A percentile compares a stretch with the other conserved stretches of the same genome.
phyloP scores from a whole-genome alignment of 92 coral and sea anemone species.

The Parazoanthus swiftii region DNA sequence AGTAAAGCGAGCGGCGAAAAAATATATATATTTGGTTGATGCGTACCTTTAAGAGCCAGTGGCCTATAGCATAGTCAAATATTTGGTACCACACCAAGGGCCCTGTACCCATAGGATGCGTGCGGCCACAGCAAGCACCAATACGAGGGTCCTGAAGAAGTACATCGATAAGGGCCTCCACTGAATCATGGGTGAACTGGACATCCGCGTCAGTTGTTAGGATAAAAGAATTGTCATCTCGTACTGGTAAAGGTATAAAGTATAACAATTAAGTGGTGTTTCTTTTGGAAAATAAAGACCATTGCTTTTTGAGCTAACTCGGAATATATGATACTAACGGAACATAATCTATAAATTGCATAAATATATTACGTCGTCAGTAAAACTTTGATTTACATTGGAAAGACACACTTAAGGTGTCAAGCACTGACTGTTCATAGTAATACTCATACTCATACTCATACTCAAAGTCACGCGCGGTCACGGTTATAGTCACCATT shows the following conservation, averaged over 20 bases:
- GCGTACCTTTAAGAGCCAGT: conserved; percentile 95
- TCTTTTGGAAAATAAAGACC: neutral
- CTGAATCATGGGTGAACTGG: conserved; percentile 87
- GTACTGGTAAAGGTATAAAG: conserved; percentile 44
- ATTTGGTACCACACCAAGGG: conserved; percentile 97
- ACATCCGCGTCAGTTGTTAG: conserved; percentile 98
- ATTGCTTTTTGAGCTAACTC: neutral
- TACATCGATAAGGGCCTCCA: conserved; percentile 90
- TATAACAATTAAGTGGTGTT: neutral
- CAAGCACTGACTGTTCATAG: too few relatives aligned
- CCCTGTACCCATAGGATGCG: conserved; percentile 92
- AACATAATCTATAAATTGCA: too few relatives aligned
- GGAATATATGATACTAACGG: too few relatives aligned
- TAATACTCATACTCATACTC: too few relatives aligned
- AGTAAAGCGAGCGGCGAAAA: neutral
- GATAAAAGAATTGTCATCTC: conserved; percentile 92
- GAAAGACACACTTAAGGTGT: too few relatives aligned
- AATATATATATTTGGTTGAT: neutral
- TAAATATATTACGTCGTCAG: too few relatives aligned
- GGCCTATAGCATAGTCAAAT: conserved; percentile 98
- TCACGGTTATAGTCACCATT: too few relatives aligned
- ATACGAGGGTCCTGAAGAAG: conserved; percentile 81
- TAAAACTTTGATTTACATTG: too few relatives aligned
- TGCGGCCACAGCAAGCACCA: conserved; percentile 95
- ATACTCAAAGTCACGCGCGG: too few relatives aligned